Percentiles rank a stretch among this genome's conserved stretches.
phyloP scores from a whole-genome alignment of 2,113 vertebrate species.

The Nettapus auritus region DNA sequence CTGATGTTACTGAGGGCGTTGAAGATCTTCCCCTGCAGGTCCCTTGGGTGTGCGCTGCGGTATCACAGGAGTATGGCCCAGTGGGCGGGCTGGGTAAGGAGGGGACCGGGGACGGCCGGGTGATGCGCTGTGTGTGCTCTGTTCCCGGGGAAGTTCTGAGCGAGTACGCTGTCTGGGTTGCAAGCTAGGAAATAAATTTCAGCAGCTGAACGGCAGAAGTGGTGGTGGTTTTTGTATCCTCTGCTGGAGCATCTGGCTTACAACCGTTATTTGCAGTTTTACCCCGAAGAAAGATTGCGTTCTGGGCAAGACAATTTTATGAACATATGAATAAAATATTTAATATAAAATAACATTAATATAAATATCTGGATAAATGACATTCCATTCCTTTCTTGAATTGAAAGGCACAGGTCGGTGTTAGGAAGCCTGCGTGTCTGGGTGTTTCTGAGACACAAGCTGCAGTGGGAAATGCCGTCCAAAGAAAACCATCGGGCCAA shows the following conservation, averaged over 20 bases:
- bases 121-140: fast-evolving
- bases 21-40: neutral
- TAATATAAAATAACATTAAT: too few relatives aligned
- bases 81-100: neutral
- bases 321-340: too few relatives aligned
- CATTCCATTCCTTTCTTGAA: neutral
- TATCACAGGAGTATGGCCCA: neutral
- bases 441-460: neutral
- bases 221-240: neutral
- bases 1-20: neutral
- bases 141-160: neutral
- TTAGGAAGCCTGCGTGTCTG: neutral
- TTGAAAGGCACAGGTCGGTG: neutral
- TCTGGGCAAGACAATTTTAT: neutral
- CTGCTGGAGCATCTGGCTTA: neutral
- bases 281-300: neutral
- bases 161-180: neutral
- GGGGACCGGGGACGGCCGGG: neutral
- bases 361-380: neutral
- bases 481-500: neutral
- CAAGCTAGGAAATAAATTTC: neutral
- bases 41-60: neutral
- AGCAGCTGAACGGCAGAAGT: neutral
- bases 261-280: neutral
- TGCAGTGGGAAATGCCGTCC: neutral